Evolutionary conservation across 2,888 invertebrate species (phyloP).

Genomic region (Idaea aversata): DNA sequence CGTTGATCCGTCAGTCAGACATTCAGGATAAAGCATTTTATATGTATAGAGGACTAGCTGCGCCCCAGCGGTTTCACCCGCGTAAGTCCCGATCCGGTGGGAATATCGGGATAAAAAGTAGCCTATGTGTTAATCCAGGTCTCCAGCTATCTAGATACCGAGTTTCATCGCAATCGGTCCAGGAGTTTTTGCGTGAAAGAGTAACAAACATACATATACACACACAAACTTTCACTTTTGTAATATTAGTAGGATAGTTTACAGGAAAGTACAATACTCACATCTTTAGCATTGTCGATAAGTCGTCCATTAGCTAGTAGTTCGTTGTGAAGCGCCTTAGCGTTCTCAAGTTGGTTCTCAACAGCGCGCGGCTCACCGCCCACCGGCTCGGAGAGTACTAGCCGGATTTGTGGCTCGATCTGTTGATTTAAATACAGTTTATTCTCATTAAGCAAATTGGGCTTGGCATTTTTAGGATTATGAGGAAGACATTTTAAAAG

Average conservation of each 20-base stretch:
- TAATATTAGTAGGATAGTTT: not conserved
- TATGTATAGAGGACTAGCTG: no score
- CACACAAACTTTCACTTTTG: no score
- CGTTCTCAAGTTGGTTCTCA: conserved; percentile 91
- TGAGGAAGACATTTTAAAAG: not conserved
- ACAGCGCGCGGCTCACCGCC: conserved; percentile 93
- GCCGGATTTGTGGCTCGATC: conserved; percentile 87
- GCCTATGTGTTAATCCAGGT: no score
- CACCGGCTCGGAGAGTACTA: conserved; percentile 89
- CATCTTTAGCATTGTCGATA: conserved; percentile 90
- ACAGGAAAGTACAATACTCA: conserved; percentile 45
- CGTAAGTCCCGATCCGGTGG: no score
- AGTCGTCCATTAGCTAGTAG: conserved; percentile 92
- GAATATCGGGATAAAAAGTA: no score
- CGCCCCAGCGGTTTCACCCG: no score
- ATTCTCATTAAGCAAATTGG: not conserved
- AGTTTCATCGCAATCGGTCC: no score
- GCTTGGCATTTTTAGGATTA: conserved; percentile 7
- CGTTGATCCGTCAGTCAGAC: no score
- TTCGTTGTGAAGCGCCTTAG: conserved; percentile 92
- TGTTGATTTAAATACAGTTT: conserved; percentile 23
- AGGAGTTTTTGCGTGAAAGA: no score
- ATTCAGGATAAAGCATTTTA: no score
- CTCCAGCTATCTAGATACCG: no score
- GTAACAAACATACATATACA: no score